phyloP scores from a whole-genome alignment of 2,797 vertebrate species.

The Hypotaenidia philippensis region DNA sequence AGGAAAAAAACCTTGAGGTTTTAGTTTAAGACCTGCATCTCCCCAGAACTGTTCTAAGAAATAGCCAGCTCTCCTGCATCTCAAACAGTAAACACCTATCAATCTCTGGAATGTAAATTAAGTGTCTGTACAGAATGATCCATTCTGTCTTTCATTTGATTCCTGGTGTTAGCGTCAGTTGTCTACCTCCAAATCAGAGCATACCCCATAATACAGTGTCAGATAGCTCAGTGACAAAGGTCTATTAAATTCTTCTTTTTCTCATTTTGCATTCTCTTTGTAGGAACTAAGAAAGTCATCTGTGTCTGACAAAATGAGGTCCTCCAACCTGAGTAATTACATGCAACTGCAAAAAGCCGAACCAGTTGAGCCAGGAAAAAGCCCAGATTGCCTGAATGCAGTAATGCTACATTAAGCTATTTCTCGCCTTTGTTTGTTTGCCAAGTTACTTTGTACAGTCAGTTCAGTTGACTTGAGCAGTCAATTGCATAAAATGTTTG shows the following conservation, averaged over 20 bases:
- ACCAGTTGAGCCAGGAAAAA: slow-evolving; percentile 45
- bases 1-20: background rate
- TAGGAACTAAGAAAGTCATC: background rate
- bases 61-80: background rate
- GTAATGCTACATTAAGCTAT: slow-evolving; percentile 17
- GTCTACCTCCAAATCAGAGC: background rate
- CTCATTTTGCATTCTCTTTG: slow-evolving; percentile 30
- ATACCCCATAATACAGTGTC: background rate
- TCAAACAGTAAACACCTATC: background rate
- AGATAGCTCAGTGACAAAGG: background rate
- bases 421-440: slow-evolving; percentile 39
- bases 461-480: slow-evolving; percentile 20
- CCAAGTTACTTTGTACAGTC: slow-evolving; percentile 19
- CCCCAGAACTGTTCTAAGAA: background rate
- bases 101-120: background rate
- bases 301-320: slow-evolving; percentile 10
- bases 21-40: background rate
- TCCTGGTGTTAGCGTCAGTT: background rate
- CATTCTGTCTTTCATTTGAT: background rate
- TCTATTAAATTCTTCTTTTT: slow-evolving; percentile 25
- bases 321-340: slow-evolving; percentile 31
- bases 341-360: slow-evolving; percentile 23
- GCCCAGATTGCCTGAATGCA: slow-evolving; percentile 4
- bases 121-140: background rate
- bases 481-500: background rate